Conservation (phyloP, 2,888 invertebrate genomes). For the Cantharis nigra region DNA sequence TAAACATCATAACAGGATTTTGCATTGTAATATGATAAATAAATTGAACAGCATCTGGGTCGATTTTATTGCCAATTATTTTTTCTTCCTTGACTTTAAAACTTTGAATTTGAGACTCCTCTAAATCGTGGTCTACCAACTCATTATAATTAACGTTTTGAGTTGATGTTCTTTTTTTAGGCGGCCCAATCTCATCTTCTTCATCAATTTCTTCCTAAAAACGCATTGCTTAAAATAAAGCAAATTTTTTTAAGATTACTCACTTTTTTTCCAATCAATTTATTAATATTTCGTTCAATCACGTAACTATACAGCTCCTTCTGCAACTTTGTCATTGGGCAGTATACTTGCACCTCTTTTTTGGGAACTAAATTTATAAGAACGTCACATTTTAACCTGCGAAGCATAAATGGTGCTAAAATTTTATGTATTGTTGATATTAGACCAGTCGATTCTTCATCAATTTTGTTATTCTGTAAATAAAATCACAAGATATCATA, state of each 20-base stretch:
- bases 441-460: slow-evolving; percentile 60
- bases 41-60: neutral
- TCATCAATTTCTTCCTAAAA: neutral
- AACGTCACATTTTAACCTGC: slow-evolving; percentile 70
- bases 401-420: slow-evolving; percentile 69
- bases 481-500: neutral
- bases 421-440: slow-evolving; percentile 65
- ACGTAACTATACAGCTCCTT: slow-evolving; percentile 61
- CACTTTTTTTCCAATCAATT: slow-evolving; percentile 29
- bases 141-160: neutral
- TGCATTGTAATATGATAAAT: slow-evolving; percentile 45
- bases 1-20: slow-evolving; percentile 58
- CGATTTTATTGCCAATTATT: slow-evolving; percentile 3
- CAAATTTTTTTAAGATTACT: neutral
- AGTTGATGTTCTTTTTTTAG: neutral
- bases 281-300: slow-evolving; percentile 55
- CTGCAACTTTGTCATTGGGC: slow-evolving; percentile 65
- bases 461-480: slow-evolving; percentile 32
- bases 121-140: neutral
- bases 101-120: neutral
- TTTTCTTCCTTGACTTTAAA: slow-evolving; percentile 1
- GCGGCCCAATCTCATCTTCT: neutral
- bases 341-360: slow-evolving; percentile 68
- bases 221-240: neutral
- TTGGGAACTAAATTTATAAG: slow-evolving; percentile 66